These are phyloP conservation scores for Morpho helenor DNA, from an alignment of 2,888 invertebrate genomes.

Conservation along the genomic window DNA sequence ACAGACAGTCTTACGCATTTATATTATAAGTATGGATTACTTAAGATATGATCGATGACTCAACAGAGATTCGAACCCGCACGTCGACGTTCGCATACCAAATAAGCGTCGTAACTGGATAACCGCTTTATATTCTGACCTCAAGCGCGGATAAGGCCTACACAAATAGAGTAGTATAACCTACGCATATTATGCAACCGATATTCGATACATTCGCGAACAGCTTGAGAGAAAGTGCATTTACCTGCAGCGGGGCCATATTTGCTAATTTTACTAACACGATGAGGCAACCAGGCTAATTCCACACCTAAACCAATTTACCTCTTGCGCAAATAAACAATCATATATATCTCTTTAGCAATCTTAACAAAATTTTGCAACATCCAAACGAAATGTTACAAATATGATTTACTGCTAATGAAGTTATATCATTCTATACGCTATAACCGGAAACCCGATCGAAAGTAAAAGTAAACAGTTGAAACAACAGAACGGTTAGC, in stretches of 20 bases:
- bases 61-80: too few species aligned
- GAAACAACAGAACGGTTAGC: constrained; percentile 26
- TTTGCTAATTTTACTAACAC: constrained; percentile 41
- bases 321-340: constrained; percentile 1
- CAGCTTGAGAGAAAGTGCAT: constrained; percentile 52
- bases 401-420: background rate
- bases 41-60: too few species aligned
- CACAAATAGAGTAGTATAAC: constrained; percentile 6
- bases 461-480: constrained; percentile 32
- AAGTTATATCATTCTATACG: background rate
- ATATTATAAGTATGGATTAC: too few species aligned
- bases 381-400: background rate
- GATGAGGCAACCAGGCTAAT: constrained; percentile 4
- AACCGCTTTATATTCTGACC: background rate
- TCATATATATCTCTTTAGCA: background rate
- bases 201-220: constrained; percentile 44
- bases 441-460: constrained; percentile 8
- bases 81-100: too few species aligned
- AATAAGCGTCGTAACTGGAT: too few species aligned
- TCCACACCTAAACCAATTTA: constrained; percentile 1
- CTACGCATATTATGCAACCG: constrained; percentile 31
- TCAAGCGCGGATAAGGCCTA: constrained; percentile 6
- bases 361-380: constrained; percentile 3
- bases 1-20: too few species aligned
- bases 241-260: constrained; percentile 40